phyloP scores from a whole-genome alignment of 64 coral and sea anemone species.

The Porites australiensis region DNA sequence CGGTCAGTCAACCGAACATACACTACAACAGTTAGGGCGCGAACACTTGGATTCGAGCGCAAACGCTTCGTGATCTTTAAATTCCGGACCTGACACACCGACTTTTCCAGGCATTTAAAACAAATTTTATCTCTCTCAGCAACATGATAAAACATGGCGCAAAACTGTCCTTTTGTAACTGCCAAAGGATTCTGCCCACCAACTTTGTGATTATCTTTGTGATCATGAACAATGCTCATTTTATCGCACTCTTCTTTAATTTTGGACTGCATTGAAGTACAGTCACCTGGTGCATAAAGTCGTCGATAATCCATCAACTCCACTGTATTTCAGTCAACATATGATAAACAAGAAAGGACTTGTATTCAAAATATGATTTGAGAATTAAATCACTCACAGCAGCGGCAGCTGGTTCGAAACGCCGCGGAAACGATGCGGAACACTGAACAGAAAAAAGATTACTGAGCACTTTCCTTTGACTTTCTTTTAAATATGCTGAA shows the following conservation, averaged over 20 bases:
- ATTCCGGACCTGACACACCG: neutral
- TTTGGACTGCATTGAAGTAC: neutral
- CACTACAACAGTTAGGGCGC: constrained; percentile 22
- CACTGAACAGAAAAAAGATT: too few relatives aligned
- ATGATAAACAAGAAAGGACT: neutral
- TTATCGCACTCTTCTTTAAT: constrained; percentile 1
- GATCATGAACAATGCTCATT: constrained; percentile 22
- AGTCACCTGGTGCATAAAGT: neutral
- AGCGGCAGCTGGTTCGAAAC: too few relatives aligned
- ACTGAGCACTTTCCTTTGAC: too few relatives aligned
- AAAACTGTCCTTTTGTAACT: constrained; percentile 31
- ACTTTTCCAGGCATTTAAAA: constrained; percentile 8
- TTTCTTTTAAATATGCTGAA: too few relatives aligned
- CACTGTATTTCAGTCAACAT: constrained; percentile 7
- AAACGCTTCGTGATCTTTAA: too few relatives aligned
- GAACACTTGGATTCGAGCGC: neutral
- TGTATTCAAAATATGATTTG: too few relatives aligned
- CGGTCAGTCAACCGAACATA: constrained; percentile 5
- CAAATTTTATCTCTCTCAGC: neutral
- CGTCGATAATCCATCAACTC: neutral
- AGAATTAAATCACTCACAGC: too few relatives aligned
- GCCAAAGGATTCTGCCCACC: constrained; percentile 32
- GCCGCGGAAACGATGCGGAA: too few relatives aligned
- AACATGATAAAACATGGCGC: constrained; percentile 38
- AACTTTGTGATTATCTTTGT: constrained; percentile 4